A percentile compares a stretch with the other conserved stretches of the same genome.
Evolutionary conservation across 2,113 vertebrate species (phyloP).

Genomic region (Hyperoodon ampullatus): DNA sequence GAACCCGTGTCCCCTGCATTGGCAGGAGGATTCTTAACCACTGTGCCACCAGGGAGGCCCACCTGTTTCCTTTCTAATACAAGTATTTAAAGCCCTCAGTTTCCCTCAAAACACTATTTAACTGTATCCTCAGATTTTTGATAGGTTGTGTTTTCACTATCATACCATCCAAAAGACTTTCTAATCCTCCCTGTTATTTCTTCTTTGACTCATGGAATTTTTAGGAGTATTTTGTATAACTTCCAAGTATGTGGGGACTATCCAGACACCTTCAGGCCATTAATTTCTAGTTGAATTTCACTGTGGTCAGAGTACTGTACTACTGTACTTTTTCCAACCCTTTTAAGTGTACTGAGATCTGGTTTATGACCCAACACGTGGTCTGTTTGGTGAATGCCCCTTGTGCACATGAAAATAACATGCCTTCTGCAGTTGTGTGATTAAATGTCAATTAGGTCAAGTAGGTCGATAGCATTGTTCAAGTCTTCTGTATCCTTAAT

Average conservation of each 20-base stretch:
- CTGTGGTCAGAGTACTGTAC: not conserved
- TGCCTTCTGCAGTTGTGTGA: not conserved
- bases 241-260: not conserved
- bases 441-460: not conserved
- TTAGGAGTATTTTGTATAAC: constrained; percentile 20
- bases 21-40: no score
- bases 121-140: not conserved
- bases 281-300: not conserved
- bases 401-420: not conserved
- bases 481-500: not conserved
- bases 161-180: not conserved
- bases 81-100: not conserved
- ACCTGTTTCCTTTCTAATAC: not conserved
- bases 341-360: not conserved
- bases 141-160: not conserved
- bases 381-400: not conserved
- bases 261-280: not conserved
- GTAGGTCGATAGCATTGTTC: not conserved
- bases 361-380: not conserved
- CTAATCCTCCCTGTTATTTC: not conserved
- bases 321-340: not conserved
- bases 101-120: not conserved
- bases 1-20: no score
- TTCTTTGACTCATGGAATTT: not conserved
- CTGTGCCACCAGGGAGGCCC: no score